Evolutionary conservation across 2,113 vertebrate species (phyloP), one percentile per base, ranked within the genome.

Genomic region (Myocastor coypus): DNA sequence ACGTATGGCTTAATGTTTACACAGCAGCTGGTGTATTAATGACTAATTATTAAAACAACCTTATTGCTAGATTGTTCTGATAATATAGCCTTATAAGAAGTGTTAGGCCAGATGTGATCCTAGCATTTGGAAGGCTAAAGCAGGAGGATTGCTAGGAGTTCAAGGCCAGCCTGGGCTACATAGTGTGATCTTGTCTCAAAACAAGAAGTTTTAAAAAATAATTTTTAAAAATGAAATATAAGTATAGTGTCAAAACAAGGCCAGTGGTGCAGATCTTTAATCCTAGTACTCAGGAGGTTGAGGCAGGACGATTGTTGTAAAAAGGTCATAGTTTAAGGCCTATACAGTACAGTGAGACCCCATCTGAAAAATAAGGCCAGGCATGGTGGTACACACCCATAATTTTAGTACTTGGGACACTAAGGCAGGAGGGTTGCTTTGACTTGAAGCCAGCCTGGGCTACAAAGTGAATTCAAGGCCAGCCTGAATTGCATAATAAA

Each of bases 181-280:
- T 17, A 37, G 55, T 83, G 55, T 37, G 40, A 42, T 42, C 71
- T 34, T 57, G 19, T 40, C 61, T 64, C 14, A 84, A 71, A 71
- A 71, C 8, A 37, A 69, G 59, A 95, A 16, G 37, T 55, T 96
- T 96, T 87, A 50, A 92, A 69, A 92, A 86, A 46, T 46, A 46
- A 46, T 46, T 46, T 46, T 46, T 46, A 46, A 46, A 46, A 5
- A 46, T 78, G 68, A 87, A 85, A 92, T 37, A 92, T 30, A 82
- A 59, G 26, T 80, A 73, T 91, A 96, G 80, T 91, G 4, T 94
- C 68, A 68, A 66, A 69, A 37, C 68, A 83, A 28, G 61, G 24
- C 61, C 28, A 26, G 26, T 63, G 61, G 24, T 26, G 24, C 61
- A 63, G 22, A 26, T 24, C 24, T 61, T 22, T 26, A 61, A 61